These are phyloP conservation scores for Oreochromis aureus DNA, from an alignment of 2,113 vertebrate genomes.

Conservation along the genomic window DNA sequence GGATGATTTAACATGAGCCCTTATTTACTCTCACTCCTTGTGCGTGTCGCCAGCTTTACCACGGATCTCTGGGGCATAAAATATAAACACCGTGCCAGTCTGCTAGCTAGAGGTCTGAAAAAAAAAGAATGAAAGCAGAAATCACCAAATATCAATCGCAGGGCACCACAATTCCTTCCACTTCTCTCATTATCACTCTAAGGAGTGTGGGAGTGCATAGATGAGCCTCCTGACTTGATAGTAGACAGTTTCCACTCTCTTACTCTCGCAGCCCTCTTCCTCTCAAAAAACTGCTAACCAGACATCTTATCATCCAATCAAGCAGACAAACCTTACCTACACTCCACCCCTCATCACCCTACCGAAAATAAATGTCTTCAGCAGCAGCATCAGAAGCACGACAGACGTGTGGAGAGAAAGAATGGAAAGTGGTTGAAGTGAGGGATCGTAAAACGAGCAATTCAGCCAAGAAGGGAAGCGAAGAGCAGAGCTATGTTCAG, in stretches of 20 bases:
- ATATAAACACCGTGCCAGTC: background rate
- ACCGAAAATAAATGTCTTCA: background rate
- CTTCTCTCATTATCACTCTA: background rate
- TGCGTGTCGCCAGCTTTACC: background rate
- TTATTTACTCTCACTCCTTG: conserved; percentile 17
- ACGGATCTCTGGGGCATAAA: background rate
- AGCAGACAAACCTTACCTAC: background rate
- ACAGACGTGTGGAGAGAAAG: background rate
- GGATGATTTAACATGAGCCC: conserved; percentile 27
- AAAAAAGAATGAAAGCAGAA: background rate
- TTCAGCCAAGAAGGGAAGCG: background rate
- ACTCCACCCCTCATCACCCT: background rate
- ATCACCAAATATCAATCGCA: conserved; percentile 25
- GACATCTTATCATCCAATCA: conserved; percentile 43
- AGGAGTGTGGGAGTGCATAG: background rate
- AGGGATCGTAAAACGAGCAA: background rate
- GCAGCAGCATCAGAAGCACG: background rate
- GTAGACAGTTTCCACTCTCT: background rate
- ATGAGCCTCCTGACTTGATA: background rate
- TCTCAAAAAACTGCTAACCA: background rate
- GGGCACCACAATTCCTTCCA: background rate
- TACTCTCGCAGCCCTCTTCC: background rate
- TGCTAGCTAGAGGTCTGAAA: background rate
- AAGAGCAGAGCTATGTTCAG: background rate
- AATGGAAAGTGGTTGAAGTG: background rate